phyloP scores from a whole-genome alignment of 2,113 vertebrate genomes.

The Nibea coibor region DNA sequence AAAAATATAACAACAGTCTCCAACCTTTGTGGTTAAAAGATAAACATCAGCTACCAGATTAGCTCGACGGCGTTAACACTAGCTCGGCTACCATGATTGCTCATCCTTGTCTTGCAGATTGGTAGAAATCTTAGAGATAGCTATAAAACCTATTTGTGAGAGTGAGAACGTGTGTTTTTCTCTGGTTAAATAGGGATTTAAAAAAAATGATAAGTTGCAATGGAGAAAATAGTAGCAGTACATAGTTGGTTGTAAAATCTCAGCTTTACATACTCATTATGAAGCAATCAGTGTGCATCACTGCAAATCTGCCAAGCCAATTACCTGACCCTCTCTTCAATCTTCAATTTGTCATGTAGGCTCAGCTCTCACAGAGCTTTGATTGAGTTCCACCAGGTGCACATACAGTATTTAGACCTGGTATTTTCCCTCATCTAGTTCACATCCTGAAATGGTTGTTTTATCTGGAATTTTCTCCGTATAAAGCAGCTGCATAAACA shows the following conservation, averaged over 20 bases:
- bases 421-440: constrained; percentile 63
- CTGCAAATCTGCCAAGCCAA: constrained; percentile 41
- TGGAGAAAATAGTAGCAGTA: not conserved
- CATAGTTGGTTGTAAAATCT: constrained; percentile 10
- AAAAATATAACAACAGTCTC: not conserved
- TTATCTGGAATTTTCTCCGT: constrained; percentile 66
- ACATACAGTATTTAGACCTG: constrained; percentile 55
- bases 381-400: constrained; percentile 72
- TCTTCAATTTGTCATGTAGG: constrained; percentile 39
- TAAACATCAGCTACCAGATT: not conserved
- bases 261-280: constrained; percentile 12
- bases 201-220: not conserved
- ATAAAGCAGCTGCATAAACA: constrained; percentile 81
- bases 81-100: not conserved
- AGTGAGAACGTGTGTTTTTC: not conserved
- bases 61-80: not conserved
- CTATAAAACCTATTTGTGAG: not conserved
- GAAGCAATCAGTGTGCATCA: constrained; percentile 17
- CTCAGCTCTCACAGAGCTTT: constrained; percentile 46
- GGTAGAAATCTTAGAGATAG: not conserved
- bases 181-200: not conserved
- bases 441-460: constrained; percentile 61
- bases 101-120: too few relatives aligned
- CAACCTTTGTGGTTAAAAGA: not conserved
- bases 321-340: constrained; percentile 20